Evolutionary conservation across 2,888 invertebrate genomes (phyloP).

Genomic region (Latheticus oryzae): DNA sequence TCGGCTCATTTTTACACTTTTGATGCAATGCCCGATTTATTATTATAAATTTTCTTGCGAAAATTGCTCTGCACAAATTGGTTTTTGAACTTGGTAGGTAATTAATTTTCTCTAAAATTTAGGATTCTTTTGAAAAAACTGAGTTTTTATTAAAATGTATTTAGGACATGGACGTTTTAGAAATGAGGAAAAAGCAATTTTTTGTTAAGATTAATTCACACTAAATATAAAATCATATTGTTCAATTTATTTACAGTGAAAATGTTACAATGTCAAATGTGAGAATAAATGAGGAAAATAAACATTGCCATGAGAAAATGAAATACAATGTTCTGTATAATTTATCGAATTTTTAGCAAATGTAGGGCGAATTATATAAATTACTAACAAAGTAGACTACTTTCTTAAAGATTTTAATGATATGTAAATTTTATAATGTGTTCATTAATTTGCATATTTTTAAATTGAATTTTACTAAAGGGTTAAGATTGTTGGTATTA

Average conservation of each 20-base stretch:
- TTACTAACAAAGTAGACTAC: too few species aligned
- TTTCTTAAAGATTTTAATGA: neutral
- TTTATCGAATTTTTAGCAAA: neutral
- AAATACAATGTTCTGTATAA: too few species aligned
- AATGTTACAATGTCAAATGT: constrained; percentile 24
- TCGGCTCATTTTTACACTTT: too few species aligned
- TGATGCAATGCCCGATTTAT: constrained; percentile 28
- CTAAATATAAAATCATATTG: constrained; percentile 16
- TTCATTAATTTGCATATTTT: too few species aligned
- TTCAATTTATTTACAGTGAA: constrained; percentile 8
- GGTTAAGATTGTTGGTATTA: too few species aligned
- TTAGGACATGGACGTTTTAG: constrained; percentile 23
- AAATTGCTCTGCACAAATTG: too few species aligned
- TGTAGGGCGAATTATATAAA: neutral
- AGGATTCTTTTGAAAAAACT: neutral
- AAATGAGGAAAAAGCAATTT: constrained; percentile 9
- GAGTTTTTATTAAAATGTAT: constrained; percentile 15
- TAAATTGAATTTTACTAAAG: too few species aligned
- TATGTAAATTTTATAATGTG: too few species aligned
- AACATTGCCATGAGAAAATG: neutral
- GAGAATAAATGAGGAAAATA: constrained; percentile 10
- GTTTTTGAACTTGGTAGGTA: too few species aligned
- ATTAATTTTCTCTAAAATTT: too few species aligned
- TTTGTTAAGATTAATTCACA: constrained; percentile 18
- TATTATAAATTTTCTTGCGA: constrained; percentile 15